Conservation (phyloP, 92 coral and sea anemone genomes). For the Chrysogorgia sp. region DNA sequence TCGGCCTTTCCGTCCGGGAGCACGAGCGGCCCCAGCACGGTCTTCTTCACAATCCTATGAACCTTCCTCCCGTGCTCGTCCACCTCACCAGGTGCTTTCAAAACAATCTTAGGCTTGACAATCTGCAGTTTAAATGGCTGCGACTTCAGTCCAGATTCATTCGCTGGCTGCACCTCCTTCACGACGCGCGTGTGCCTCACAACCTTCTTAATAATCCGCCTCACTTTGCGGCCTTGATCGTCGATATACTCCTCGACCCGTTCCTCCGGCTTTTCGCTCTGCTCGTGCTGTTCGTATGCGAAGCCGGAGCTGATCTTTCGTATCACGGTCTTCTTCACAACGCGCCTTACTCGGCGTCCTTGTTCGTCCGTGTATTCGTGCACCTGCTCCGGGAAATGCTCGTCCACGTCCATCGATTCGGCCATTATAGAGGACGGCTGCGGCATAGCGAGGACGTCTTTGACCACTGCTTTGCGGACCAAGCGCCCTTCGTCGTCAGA, state of each 20-base stretch:
- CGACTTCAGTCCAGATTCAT: constrained; percentile 16
- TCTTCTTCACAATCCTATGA: constrained; percentile 30
- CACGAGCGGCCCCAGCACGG: not conserved
- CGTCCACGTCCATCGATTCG: constrained; percentile 1
- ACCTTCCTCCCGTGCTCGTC: constrained; percentile 24
- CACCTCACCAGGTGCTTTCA: not conserved
- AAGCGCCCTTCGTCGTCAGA: constrained; percentile 5
- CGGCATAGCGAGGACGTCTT: constrained; percentile 16
- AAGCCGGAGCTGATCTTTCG: constrained; percentile 39
- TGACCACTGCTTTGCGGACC: constrained; percentile 16
- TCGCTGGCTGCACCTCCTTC: constrained; percentile 7
- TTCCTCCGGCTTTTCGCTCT: constrained; percentile 57
- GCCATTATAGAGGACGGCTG: not conserved
- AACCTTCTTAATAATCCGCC: constrained; percentile 13
- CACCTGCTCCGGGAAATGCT: constrained; percentile 37
- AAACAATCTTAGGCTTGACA: not conserved
- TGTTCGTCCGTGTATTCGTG: constrained; percentile 80
- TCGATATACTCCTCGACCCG: constrained; percentile 78
- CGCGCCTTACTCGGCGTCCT: constrained; percentile 77
- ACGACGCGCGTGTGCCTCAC: constrained; percentile 20
- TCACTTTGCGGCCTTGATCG: constrained; percentile 72
- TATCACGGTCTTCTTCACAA: constrained; percentile 63
- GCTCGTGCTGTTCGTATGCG: constrained; percentile 1
- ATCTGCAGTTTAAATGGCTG: constrained; percentile 45
- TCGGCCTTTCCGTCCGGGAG: not conserved